Conservation (phyloP, 1,140 invertebrate species). For the Drosophila orosa region DNA sequence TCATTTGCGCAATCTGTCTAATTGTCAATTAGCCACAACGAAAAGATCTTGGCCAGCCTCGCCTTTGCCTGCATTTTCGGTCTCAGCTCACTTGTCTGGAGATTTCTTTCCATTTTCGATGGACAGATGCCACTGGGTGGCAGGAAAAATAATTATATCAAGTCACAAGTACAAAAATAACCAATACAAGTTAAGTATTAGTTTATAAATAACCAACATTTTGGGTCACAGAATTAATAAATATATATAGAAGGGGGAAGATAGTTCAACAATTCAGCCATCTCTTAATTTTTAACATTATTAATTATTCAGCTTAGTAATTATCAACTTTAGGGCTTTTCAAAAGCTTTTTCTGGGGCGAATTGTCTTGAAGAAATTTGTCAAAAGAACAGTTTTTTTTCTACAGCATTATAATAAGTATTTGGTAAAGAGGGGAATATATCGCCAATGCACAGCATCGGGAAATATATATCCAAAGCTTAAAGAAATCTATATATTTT, state of each 20-base stretch:
- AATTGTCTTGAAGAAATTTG: constrained; percentile 16
- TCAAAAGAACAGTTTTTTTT: constrained; percentile 3
- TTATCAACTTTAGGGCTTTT: not conserved
- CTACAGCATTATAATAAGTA: constrained; percentile 19
- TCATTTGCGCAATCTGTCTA: constrained; percentile 58
- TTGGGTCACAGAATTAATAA: constrained; percentile 14
- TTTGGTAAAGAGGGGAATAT: constrained; percentile 18
- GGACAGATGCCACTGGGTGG: constrained; percentile 3
- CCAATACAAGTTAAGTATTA: constrained; percentile 9
- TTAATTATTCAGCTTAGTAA: constrained; percentile 10
- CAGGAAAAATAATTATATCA: constrained; percentile 4
- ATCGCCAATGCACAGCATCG: constrained; percentile 16
- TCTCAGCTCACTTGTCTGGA: not conserved
- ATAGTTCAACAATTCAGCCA: constrained; percentile 10
- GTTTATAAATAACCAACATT: not conserved
- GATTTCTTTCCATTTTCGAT: not conserved
- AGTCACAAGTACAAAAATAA: not conserved
- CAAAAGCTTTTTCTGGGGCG: not conserved
- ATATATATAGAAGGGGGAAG: not conserved
- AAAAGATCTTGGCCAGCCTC: constrained; percentile 33
- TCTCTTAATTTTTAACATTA: constrained; percentile 28
- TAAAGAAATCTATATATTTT: constrained; percentile 1
- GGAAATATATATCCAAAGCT: not conserved
- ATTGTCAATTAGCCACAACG: constrained; percentile 70
- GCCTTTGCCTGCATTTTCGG: constrained; percentile 35